phyloP scores from a whole-genome alignment of 2,888 invertebrate genomes.

The Acanthosepion pharaonis region DNA sequence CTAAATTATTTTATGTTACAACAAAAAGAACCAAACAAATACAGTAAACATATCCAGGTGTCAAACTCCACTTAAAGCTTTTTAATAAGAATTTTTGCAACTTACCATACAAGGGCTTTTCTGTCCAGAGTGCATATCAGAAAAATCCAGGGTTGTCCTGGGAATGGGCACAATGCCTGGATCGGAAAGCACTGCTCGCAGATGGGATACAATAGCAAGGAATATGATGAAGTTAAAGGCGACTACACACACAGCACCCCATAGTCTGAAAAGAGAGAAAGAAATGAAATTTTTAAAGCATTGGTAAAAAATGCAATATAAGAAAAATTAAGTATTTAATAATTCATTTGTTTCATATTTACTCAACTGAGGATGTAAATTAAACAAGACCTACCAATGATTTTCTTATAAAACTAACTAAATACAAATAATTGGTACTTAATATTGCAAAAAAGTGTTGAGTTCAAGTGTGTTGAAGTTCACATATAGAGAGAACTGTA shows the following conservation, averaged over 20 bases:
- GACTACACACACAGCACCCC: conserved; percentile 87
- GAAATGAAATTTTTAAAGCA: background rate
- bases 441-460: too few relatives aligned
- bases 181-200: conserved; percentile 90
- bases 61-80: background rate
- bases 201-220: conserved; percentile 83
- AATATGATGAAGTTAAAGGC: conserved; percentile 86
- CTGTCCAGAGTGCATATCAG: conserved; percentile 78
- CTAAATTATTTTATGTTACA: background rate
- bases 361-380: too few relatives aligned
- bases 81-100: background rate
- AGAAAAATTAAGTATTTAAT: background rate
- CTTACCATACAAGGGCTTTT: conserved; percentile 57
- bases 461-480: too few relatives aligned
- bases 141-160: conserved; percentile 82
- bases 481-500: too few relatives aligned
- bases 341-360: background rate
- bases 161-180: conserved; percentile 88
- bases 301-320: background rate
- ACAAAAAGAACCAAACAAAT: background rate
- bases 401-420: too few relatives aligned
- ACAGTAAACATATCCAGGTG: background rate
- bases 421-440: too few relatives aligned
- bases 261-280: conserved; percentile 79
- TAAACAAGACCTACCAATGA: too few relatives aligned